Evolutionary conservation across 2,888 invertebrate genomes (phyloP).

Genomic region (Thelaira solivaga): DNA sequence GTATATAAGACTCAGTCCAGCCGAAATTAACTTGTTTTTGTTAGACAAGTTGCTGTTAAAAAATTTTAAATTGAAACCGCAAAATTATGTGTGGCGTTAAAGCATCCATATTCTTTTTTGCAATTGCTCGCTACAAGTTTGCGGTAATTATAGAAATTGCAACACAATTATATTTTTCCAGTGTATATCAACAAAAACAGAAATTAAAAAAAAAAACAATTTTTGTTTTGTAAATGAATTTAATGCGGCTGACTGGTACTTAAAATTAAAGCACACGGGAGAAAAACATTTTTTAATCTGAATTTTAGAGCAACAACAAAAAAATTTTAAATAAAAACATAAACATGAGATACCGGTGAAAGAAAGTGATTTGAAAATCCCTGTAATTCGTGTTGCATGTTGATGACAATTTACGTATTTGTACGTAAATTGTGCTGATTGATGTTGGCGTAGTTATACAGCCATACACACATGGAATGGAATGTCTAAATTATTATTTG

Average conservation of each 20-base stretch:
- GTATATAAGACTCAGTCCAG: too few species aligned
- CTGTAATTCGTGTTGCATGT: conserved; percentile 37
- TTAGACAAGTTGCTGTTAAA: too few species aligned
- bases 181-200: not conserved
- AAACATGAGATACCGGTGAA: conserved; percentile 19
- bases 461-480: not conserved
- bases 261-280: conserved; percentile 15
- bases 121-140: not conserved
- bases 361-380: conserved; percentile 38
- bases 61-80: too few species aligned
- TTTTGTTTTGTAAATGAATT: conserved; percentile 20
- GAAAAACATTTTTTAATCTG: not conserved
- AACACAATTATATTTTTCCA: not conserved
- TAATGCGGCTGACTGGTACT: conserved; percentile 28
- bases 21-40: too few species aligned
- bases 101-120: too few species aligned
- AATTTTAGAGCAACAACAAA: not conserved
- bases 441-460: conserved; percentile 1
- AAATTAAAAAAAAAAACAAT: not conserved
- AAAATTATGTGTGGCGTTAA: too few species aligned
- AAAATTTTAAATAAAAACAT: not conserved
- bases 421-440: conserved; percentile 14
- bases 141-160: not conserved
- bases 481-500: not conserved
- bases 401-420: conserved; percentile 23